Conservation (phyloP, 2,113 vertebrate species). For the Xiphias gladius region DNA sequence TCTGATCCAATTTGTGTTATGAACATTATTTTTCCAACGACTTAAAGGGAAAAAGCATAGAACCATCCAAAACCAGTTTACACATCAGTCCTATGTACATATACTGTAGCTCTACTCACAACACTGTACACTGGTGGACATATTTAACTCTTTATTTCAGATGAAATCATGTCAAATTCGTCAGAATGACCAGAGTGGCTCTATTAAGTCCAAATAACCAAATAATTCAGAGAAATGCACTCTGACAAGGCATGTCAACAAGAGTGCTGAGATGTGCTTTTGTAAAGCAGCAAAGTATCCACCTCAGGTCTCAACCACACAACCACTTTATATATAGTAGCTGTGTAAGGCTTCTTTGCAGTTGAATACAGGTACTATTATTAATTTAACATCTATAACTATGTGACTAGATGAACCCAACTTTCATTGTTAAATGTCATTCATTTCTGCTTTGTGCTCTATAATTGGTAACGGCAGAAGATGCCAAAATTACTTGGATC, state of each 20-base stretch:
- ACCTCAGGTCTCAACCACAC: neutral
- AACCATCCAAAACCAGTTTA: neutral
- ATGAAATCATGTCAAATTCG: neutral
- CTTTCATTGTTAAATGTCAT: neutral
- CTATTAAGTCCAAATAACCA: constrained; percentile 9
- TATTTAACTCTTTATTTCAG: neutral
- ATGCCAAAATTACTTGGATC: neutral
- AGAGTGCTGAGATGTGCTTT: too few relatives aligned
- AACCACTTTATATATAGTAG: neutral
- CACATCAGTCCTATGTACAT: neutral
- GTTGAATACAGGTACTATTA: neutral
- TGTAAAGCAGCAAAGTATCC: too few relatives aligned
- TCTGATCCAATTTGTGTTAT: neutral
- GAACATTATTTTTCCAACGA: neutral
- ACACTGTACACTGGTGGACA: neutral
- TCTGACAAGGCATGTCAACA: too few relatives aligned
- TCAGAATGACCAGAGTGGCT: neutral
- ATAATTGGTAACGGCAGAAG: neutral
- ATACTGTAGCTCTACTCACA: neutral
- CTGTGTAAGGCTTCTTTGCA: neutral
- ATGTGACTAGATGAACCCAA: neutral
- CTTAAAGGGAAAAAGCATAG: neutral
- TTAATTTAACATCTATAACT: neutral
- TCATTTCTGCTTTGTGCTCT: neutral
- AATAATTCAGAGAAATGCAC: neutral